Base-by-base conservation (phyloP, 1,140 invertebrate species). In the Monochamus saltuarius region DNA sequence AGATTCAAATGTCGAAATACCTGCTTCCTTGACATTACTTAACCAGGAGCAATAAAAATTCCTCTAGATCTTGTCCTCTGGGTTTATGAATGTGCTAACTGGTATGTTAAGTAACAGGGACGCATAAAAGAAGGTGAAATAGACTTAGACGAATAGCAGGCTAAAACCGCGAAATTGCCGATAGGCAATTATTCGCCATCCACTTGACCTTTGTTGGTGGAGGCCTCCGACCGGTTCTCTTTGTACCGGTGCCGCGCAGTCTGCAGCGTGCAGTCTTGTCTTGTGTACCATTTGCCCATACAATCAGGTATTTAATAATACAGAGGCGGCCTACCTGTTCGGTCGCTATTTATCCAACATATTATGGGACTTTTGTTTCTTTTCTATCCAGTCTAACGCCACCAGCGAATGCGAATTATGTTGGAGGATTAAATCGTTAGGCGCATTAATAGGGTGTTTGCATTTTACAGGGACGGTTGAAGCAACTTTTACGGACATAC, bases 251-350 rank as follows among this genome's bases (percentile, higher is more conserved):
- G 49, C 49, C 49, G 34, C n/a, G 49, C 49, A 51, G 49, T 51
- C 49, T 51, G 35, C 29, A 36, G n/a, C 49, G 49, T 22, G 9
- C 29, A 51, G 29, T 46, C 22, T 46, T 49, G 16, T 49, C 46
- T 49, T 49, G 13, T 36, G 17, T 9, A 51, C 49, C 49, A 51
- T 51, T 51, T 19, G 17, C 11, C 16, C 17, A 17, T 19, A 51
- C 46, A 51, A 36, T 29, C 49, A 14, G 34, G 16, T 51, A 51
- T 51, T 37, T 51, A 51, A 51, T 51, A 51, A 51, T n/a, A 51
- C 13, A 22, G 14, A 51, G 29, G 35, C 17, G 8, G 10, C 46
- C n/a, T 36, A 51, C 29, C 49, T 17, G 53, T 40, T 35, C 22
- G 40, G 38, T 19, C 53, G 19, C 42, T 55, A 55, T 42, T 43